Percentiles rank a stretch among this genome's conserved stretches.
These are phyloP conservation scores for Ctenopoma kingsleyae DNA, from an alignment of 2,797 vertebrate genomes.

Conservation along the genomic window DNA sequence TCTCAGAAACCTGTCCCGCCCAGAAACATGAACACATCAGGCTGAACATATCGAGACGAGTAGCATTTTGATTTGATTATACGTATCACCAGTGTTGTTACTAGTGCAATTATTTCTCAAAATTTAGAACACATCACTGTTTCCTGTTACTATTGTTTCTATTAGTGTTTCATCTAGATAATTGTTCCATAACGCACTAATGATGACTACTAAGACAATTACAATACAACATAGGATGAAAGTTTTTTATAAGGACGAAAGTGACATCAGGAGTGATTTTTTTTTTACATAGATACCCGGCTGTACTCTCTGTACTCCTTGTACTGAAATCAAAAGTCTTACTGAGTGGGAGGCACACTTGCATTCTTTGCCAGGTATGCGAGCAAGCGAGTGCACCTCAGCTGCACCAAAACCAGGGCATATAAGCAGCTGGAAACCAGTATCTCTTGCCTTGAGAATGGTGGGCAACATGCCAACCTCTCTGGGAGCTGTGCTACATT, in stretches of 20 bases:
- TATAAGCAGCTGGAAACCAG: slow-evolving; percentile 61
- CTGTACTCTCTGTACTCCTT: background rate
- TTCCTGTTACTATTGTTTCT: background rate
- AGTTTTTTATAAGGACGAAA: background rate
- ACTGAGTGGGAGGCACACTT: slow-evolving; percentile 56
- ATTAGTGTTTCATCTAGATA: too few relatives aligned
- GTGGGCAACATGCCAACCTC: slow-evolving; percentile 70
- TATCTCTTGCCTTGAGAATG: slow-evolving; percentile 46
- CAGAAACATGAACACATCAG: background rate
- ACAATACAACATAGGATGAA: background rate
- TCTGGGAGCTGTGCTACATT: slow-evolving; percentile 75
- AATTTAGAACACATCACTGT: background rate
- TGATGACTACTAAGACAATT: background rate
- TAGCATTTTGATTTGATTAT: background rate
- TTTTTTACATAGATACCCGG: background rate
- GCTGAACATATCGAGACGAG: background rate
- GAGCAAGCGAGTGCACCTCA: slow-evolving; percentile 43
- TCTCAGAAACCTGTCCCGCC: background rate
- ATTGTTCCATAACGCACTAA: background rate
- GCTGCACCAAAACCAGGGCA: slow-evolving; percentile 65
- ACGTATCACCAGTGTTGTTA: background rate
- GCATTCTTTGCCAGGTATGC: slow-evolving; percentile 46
- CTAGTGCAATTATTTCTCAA: background rate
- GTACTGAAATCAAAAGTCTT: slow-evolving; percentile 28
- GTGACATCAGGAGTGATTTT: background rate